Conservation (phyloP, 2,797 vertebrate species). For the Pipistrellus pygmaeus region DNA sequence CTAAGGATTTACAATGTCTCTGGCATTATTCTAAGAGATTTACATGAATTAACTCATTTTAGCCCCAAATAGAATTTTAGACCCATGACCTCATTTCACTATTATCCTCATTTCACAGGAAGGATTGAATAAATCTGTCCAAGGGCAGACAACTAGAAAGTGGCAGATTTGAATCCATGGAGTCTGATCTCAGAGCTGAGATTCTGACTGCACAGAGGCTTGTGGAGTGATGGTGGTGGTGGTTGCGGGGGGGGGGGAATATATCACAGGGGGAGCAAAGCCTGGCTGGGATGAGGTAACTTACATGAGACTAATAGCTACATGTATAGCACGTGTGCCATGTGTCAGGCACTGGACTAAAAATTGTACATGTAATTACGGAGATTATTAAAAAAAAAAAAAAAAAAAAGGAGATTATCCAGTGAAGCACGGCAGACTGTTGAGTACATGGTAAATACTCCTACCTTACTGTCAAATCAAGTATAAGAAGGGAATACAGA, state of each 20-base stretch:
- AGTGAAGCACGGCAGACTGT: neutral
- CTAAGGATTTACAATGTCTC: neutral
- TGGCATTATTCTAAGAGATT: neutral
- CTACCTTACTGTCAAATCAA: neutral
- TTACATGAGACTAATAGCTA: neutral
- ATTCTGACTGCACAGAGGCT: neutral
- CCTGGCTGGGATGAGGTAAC: neutral
- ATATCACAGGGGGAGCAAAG: neutral
- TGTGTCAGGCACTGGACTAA: neutral
- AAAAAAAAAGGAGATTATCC: neutral
- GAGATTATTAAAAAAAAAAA: neutral
- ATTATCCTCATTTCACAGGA: conserved; percentile 26
- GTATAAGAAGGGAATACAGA: neutral
- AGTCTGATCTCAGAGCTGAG: neutral
- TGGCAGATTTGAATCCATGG: neutral
- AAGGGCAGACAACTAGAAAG: neutral
- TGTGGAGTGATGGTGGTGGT: neutral
- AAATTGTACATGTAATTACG: neutral
- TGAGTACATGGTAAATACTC: neutral
- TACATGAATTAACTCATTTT: neutral
- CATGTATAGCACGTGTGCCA: neutral
- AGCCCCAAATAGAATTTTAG: neutral
- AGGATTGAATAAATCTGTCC: neutral
- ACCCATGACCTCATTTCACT: neutral
- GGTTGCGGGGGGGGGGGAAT: too few relatives aligned